Conservation (phyloP, 2,797 vertebrate genomes). For the Siniperca undulata region DNA sequence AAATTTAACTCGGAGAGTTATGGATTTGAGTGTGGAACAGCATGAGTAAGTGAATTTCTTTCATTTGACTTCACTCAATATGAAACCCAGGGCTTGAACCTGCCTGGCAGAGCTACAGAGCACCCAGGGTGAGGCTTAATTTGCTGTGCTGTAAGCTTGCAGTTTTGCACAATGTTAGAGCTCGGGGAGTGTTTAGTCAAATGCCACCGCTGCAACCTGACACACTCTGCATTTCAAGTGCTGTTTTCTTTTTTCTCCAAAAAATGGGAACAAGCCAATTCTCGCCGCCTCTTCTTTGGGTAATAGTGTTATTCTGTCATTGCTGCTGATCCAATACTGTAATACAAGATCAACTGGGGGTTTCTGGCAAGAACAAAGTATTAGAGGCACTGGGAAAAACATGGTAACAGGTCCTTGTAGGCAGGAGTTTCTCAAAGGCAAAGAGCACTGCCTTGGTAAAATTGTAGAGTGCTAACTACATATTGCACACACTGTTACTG, state of each 20-base stretch:
- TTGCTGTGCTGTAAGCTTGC: conserved; percentile 51
- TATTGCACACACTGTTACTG: conserved; percentile 63
- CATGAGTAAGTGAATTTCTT: conserved; percentile 77
- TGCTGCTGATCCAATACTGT: conserved; percentile 60
- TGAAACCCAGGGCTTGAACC: conserved; percentile 67
- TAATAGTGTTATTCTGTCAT: conserved; percentile 53
- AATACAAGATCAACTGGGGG: conserved; percentile 43
- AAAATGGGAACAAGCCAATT: conserved; percentile 25
- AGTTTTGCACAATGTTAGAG: conserved; percentile 45
- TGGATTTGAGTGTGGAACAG: conserved; percentile 70
- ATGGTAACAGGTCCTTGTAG: conserved; percentile 64
- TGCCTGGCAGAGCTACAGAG: conserved; percentile 60
- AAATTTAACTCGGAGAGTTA: conserved; percentile 64
- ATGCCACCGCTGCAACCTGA: conserved; percentile 54
- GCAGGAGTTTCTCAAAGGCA: conserved; percentile 60
- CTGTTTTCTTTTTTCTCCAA: not conserved
- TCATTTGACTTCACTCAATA: conserved; percentile 76
- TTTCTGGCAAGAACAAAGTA: conserved; percentile 52
- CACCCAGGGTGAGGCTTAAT: conserved; percentile 57
- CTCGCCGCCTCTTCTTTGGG: conserved; percentile 63
- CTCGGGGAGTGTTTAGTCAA: conserved; percentile 61
- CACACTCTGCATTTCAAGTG: conserved; percentile 56
- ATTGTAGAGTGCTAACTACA: conserved; percentile 56
- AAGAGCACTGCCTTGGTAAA: conserved; percentile 49
- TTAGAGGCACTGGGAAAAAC: conserved; percentile 74